Evolutionary conservation across 1,140 invertebrate genomes (phyloP), one percentile per base, ranked within the genome.

Genomic region (Eciton burchellii): DNA sequence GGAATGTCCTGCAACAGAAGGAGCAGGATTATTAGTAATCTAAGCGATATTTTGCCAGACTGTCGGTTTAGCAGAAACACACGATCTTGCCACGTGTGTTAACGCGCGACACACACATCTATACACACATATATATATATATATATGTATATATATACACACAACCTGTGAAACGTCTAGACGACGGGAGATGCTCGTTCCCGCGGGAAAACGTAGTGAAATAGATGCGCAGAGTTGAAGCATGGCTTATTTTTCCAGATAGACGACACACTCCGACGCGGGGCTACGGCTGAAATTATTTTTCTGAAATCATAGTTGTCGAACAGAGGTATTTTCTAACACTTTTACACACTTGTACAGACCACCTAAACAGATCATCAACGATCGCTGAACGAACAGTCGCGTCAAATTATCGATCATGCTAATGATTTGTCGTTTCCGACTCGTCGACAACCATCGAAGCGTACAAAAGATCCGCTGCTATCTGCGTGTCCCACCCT

Each of bases 271-370:
- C 35, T 62, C 16, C 29, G 5, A 21, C 26, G 26, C 16, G 12
- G 16, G 29, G 29, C 29, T 62, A n/a, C 29, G 26, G 24, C 54
- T 35, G 35, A 60, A 29, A 41, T 41, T 41, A 62, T 62, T 62
- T 62, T 35, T 62, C 59, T 35, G n/a, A 21, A 56, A 8, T 47
- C 8, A 54, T 54, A 35, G 29, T 12, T 21, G 29, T 52, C 24
- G 29, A 71, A 6, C 47, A n/a, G 21, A 66, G 19, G 45, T 47
- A 66, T 66, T 66, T 24, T 24, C n/a, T n/a, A 63, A 62, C 29
- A 62, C 9, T 62, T 62, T 63, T 35, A 63, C 35, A 62, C 24
- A 56, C 3, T 26, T 57, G 9, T 57, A 41, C 16, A 56, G n/a
- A 56, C 5, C 54, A 35, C 35, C n/a, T 35, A 35, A 35, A 35